Evolutionary conservation across 2,797 vertebrate genomes (phyloP), one percentile per base, ranked within the genome.

Genomic region (Erethizon dorsatum): DNA sequence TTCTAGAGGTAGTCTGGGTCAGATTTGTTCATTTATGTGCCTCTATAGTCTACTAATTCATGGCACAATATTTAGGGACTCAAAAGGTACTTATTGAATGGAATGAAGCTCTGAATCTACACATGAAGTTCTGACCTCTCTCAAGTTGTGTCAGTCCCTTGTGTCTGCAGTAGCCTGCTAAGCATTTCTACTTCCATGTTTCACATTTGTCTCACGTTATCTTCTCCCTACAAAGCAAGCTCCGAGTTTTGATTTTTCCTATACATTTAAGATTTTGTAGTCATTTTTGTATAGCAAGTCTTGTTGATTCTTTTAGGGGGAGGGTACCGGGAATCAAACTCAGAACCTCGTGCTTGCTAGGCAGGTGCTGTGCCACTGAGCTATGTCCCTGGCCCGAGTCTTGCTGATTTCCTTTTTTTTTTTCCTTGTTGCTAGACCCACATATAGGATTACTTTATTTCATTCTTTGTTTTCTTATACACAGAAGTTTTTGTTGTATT

Each of bases 31-130:
- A 87, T 90, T 94, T 96, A 50, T 78, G 45, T 78, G 75, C 47
- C 14, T 47, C 45, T 50, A 12, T 4, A 75, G 71, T 75, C 5
- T 75, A 1, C 26, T 45, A 47, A 28, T 75, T 71, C 8, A 1
- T 75, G 73, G 73, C 45, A 28, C 22, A 75, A 9, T 28, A n/a
- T 65, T 50, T 86, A 89, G 63, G 24, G 41, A 93, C 50, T 94
- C 14, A 90, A 52, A 86, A 41, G 69, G n/a, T 96, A 88, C 24
- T 93, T 63, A 86, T 31, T 69, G 61, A 95, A 78, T 86, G 80
- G 80, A 85, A 54, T 26, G 59, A 90, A 57, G 61, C 90, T 78
- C 75, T 92, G 4, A 79, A 65, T 85, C 37, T 83, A 0, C 83
- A 61, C 2, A 26, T 89, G 65, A 65, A 56, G 59, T 80, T 85